Percentiles rank a stretch among this genome's conserved stretches.
Evolutionary conservation across 2,113 vertebrate species (phyloP).

Genomic region (Xenopus laevis): DNA sequence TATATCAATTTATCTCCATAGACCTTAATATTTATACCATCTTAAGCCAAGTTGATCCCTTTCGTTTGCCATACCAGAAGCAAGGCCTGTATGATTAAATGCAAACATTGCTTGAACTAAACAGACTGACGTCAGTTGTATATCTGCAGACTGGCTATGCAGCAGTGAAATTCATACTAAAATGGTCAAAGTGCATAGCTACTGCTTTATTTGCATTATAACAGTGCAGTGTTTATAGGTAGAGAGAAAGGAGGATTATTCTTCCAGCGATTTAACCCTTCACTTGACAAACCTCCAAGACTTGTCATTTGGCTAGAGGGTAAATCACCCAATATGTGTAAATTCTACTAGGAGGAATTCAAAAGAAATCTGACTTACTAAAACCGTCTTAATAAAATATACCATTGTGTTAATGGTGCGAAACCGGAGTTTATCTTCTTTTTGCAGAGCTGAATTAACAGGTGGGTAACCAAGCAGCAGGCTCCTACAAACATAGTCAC

Average conservation of each 20-base stretch:
- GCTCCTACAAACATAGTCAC: no score
- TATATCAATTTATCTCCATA: background rate
- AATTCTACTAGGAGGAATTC: no score
- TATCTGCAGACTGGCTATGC: background rate
- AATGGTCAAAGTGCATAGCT: conserved; percentile 1
- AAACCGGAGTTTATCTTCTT: no score
- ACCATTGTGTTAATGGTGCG: no score
- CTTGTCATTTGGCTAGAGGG: no score
- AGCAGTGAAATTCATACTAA: background rate
- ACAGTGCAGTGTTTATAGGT: background rate
- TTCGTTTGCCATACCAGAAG: background rate
- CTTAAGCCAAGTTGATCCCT: background rate
- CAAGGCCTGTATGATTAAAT: background rate
- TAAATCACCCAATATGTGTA: no score
- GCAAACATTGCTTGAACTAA: conserved; percentile 10
- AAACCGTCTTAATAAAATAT: no score
- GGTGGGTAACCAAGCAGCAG: no score
- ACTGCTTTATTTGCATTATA: conserved; percentile 1
- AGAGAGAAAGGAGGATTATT: background rate
- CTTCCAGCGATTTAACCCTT: no score
- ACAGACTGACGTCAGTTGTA: conserved; percentile 5
- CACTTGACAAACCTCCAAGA: no score
- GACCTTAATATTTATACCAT: background rate
- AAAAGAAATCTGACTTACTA: no score
- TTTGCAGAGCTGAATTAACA: no score